Evolutionary conservation across 2,888 invertebrate species (phyloP).

Genomic region (Quadriops clusia): DNA sequence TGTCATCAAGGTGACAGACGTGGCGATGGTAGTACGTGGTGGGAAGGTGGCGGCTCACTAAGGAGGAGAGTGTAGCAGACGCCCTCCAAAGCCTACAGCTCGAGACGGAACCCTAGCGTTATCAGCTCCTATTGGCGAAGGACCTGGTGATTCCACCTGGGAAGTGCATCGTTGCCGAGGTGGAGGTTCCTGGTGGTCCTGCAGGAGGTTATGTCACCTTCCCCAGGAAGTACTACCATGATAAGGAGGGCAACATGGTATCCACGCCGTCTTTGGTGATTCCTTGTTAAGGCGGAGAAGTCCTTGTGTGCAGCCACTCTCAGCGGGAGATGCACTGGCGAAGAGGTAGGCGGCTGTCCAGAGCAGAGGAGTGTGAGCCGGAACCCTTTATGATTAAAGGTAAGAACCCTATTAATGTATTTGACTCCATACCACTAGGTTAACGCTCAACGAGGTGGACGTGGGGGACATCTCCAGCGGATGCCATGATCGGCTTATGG

Average conservation of each 20-base stretch:
- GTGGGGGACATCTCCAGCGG: no score
- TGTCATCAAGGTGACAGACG: conserved; percentile 5
- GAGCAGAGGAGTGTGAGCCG: neutral
- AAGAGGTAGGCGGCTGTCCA: neutral
- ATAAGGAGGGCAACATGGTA: no score
- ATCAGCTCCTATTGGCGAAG: conserved; percentile 2
- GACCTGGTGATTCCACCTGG: neutral
- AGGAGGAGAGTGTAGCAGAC: conserved; percentile 4
- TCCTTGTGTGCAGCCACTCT: neutral
- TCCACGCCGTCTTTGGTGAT: no score
- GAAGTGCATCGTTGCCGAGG: neutral
- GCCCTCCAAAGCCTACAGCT: conserved; percentile 4
- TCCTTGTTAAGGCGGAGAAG: no score
- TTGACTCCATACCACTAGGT: no score
- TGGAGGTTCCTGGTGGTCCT: neutral
- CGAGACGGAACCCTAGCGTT: no score
- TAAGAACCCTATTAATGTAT: neutral
- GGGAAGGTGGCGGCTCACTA: conserved; percentile 11
- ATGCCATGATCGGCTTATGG: no score
- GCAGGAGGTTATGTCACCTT: no score
- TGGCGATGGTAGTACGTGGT: conserved; percentile 6
- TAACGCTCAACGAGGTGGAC: no score
- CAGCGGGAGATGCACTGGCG: neutral
- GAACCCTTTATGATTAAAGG: neutral
- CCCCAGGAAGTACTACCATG: no score